Base-by-base conservation (phyloP, 2,113 vertebrate genomes). In the Sylvia atricapilla region DNA sequence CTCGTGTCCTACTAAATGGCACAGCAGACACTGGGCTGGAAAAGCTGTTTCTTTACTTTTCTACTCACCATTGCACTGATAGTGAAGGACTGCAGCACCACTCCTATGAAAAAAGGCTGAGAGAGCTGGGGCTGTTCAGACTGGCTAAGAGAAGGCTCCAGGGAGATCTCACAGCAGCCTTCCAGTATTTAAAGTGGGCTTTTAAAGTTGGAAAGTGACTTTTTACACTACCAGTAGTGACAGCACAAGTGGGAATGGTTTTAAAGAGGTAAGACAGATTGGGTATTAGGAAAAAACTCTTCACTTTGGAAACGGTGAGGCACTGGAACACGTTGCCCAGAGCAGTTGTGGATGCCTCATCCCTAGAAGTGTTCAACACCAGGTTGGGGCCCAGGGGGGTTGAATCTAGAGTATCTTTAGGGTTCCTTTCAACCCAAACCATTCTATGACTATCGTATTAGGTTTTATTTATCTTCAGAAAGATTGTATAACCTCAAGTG, bases 1-100 rank as follows among this genome's bases (percentile, higher is more conserved):
- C 52, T 85, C 2, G 0, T 0, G 4, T 10, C 5, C 30, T 56
- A 12, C 35, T 62, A 58, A 75, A 55, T 6, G 2, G 4, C 23
- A 49, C 2, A 16, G 43, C 30, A 72, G 44, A 59, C 25, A 59
- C 10, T 13, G 31, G 18, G 30, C 63, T 84, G 74, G 50, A 82
- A 91, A 69, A 24, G 23, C 15, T 30, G 2, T 56, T 73, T 39
- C 35, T 87, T 47, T 59, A 27, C 35, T 55, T 66, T 85, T 58
- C 67, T 73, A 24, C n/a, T 66, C 50, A 72, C 9, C 8, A 18
- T 16, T 20, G 13, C 66, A 87, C 1, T 39, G 22, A 25, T 41
- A 67, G 47, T 1, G 3, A 88, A 77, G 27, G 15, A 78, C 9
- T 60, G 28, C 27, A 56, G 56, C 55, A 69, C 19, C 21, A 12